Percentiles rank a stretch among this genome's conserved stretches.
These are phyloP conservation scores for Muscina levida DNA, from an alignment of 2,888 invertebrate genomes.

Conservation along the genomic window DNA sequence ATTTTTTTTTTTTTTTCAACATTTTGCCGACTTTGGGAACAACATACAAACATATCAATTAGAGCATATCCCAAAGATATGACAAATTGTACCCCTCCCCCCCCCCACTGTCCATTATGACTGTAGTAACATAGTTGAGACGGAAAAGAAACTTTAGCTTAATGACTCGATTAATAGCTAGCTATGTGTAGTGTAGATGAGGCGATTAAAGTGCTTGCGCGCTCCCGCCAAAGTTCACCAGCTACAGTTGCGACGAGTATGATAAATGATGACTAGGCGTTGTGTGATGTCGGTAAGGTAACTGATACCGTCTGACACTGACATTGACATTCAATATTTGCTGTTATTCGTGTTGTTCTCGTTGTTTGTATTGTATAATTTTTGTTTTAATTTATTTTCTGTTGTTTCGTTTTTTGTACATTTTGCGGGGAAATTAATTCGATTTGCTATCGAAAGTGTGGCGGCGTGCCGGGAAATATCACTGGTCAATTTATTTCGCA, in stretches of 20 bases:
- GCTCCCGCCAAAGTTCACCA: not conserved
- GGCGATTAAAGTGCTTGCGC: slow-evolving; percentile 10
- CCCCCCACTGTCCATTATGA: no score
- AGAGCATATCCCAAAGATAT: slow-evolving; percentile 50
- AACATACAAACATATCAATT: slow-evolving; percentile 48
- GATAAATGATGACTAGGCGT: slow-evolving; percentile 6
- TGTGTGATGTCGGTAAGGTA: not conserved
- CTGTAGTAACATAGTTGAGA: not conserved
- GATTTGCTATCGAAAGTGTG: slow-evolving; percentile 16
- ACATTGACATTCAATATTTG: slow-evolving; percentile 55
- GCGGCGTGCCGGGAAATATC: not conserved
- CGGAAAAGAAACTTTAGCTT: slow-evolving; percentile 16
- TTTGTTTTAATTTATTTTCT: not conserved
- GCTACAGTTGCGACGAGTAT: not conserved
- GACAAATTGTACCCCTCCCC: slow-evolving; percentile 34
- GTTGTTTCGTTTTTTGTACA: not conserved
- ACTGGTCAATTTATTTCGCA: not conserved
- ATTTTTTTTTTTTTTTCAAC: not conserved
- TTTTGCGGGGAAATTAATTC: slow-evolving; percentile 29
- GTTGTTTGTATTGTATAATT: not conserved
- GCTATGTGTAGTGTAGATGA: no score
- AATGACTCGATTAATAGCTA: slow-evolving; percentile 32
- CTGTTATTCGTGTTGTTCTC: not conserved
- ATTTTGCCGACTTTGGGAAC: slow-evolving; percentile 18
- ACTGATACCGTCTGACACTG: slow-evolving; percentile 45